Evolutionary conservation across 2,888 invertebrate species (phyloP), one percentile per base, ranked within the genome.

Genomic region (Syrphus vitripennis): DNA sequence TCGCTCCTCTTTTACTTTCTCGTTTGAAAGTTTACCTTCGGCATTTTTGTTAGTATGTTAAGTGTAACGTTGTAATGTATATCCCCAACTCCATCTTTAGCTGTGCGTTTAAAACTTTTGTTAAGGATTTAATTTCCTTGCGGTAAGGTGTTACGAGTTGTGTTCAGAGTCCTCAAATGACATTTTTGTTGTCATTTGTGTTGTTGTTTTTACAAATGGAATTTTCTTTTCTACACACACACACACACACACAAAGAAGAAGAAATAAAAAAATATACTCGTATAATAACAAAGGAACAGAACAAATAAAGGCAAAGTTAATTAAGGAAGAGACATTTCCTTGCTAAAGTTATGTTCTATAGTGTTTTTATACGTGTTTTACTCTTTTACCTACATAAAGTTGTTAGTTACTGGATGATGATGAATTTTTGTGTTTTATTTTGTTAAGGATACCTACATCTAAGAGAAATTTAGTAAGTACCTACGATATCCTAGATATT

Each of bases 91-190:
- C 12, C 31, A 45, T n/a, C 63, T 40, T 40, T 72, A 72, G 48
- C 21, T 57, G n/a, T n/a, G 71, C 50, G 67, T 70, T 75, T 79
- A 63, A 29, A 83, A 79, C 61, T 70, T 83, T 83, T 78, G 69
- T 55, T n/a, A 74, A 65, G 74, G 79, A 75, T 83, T 83, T 75
- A 69, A 83, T 79, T 83, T 75, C 74, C 83, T 79, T 75, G 79
- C 55, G 83, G 79, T 75, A 70, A 79, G 69, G 75, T 75, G 69
- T 75, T 83, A 63, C 71, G 50, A 42, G 61, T 75, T 70, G 29
- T 80, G 67, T 42, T 59, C 21, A 31, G 53, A 59, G 29, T 76
- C 59, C 45, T 82, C 40, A 40, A 78, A 77, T 78, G 78, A 59
- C 71, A 77, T 77, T 77, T 75, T 77, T 80, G 74, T 74, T 74